Percentiles rank a stretch among this genome's conserved stretches.
phyloP scores from a whole-genome alignment of 2,113 vertebrate genomes.

The Turnix velox region DNA sequence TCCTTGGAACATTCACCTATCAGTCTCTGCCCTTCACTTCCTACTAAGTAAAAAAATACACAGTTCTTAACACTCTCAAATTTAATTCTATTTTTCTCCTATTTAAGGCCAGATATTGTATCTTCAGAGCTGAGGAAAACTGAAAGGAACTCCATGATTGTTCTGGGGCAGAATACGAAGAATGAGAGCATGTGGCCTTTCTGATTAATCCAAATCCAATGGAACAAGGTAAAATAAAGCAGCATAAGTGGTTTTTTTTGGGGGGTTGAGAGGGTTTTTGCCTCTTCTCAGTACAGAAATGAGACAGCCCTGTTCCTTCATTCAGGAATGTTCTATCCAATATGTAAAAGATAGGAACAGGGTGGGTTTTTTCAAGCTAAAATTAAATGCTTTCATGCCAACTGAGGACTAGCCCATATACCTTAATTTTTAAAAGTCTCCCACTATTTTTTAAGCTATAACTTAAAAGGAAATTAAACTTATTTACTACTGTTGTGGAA shows the following conservation, averaged over 20 bases:
- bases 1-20: background rate
- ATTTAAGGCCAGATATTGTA: conserved; percentile 75
- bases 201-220: background rate
- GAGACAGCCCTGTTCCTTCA: background rate
- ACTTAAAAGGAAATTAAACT: no score
- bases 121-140: conserved; percentile 62
- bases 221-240: conserved; percentile 12
- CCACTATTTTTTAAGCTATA: background rate
- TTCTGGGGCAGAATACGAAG: conserved; percentile 73
- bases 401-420: background rate
- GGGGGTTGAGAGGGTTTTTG: background rate
- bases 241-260: background rate
- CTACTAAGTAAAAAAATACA: background rate
- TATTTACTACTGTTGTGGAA: no score
- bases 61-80: background rate
- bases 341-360: background rate
- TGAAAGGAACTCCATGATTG: conserved; percentile 84
- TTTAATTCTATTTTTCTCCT: background rate
- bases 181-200: conserved; percentile 74
- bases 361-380: background rate
- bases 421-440: background rate
- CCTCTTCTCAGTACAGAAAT: background rate
- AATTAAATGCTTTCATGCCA: background rate
- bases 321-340: background rate
- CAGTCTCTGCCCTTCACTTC: accelerated